Percentiles rank a stretch among this genome's conserved stretches.
These are phyloP conservation scores for Phasianus colchicus DNA, from an alignment of 2,113 vertebrate genomes.

Conservation along the genomic window DNA sequence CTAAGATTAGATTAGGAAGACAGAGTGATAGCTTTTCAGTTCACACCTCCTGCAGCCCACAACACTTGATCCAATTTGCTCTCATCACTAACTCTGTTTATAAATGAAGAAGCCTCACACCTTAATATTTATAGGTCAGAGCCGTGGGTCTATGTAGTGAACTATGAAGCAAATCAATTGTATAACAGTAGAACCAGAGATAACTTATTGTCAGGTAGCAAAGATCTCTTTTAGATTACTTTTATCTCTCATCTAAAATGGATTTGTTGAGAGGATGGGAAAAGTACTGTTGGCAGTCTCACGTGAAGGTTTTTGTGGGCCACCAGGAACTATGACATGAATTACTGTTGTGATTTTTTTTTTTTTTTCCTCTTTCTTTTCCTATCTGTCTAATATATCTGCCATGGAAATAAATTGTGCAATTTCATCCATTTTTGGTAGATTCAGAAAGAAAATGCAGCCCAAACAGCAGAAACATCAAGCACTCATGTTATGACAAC, in stretches of 20 bases:
- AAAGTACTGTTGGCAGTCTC: not conserved
- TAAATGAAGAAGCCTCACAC: constrained; percentile 22
- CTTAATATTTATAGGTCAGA: constrained; percentile 41
- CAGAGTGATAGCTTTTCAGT: not conserved
- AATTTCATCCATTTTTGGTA: not conserved
- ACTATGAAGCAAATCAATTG: not conserved
- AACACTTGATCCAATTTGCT: constrained; percentile 37
- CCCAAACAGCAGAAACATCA: not conserved
- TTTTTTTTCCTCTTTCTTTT: not conserved
- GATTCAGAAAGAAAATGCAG: not conserved
- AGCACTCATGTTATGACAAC: rapidly evolving
- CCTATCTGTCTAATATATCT: not conserved
- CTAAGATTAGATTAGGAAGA: constrained; percentile 16
- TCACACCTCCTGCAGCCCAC: constrained; percentile 26
- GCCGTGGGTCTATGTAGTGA: constrained; percentile 22
- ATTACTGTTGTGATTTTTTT: not conserved
- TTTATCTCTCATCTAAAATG: not conserved
- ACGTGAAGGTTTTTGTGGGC: not conserved
- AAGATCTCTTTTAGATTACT: not conserved
- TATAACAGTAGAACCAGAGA: not conserved
- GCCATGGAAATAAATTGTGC: not conserved
- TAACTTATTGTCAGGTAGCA: constrained; percentile 12
- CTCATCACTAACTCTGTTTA: not conserved
- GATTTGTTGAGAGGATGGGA: not conserved
- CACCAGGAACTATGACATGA: not conserved